Percentiles rank a stretch among this genome's conserved stretches.
Conservation (phyloP, 2,797 vertebrate genomes). For the Pelobates cultripes region DNA sequence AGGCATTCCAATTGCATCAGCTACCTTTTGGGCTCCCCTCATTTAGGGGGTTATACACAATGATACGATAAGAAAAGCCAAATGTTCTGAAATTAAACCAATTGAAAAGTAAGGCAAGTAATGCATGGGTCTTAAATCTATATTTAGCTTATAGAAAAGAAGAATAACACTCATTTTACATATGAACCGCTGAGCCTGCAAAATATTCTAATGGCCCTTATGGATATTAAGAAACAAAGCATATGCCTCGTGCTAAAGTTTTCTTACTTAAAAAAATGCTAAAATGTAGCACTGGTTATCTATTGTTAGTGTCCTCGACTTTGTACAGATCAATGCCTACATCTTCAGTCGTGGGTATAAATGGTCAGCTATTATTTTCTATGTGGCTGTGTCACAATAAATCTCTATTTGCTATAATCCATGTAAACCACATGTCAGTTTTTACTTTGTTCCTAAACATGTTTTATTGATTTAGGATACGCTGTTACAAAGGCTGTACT, state of each 20-base stretch:
- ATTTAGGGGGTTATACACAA: too few species aligned
- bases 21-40: too few species aligned
- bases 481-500: conserved; percentile 70
- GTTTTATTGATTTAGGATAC: conserved; percentile 73
- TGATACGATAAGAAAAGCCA: too few species aligned
- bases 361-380: conserved; percentile 52
- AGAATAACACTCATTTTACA: conserved; percentile 72
- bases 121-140: not conserved
- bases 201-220: conserved; percentile 71
- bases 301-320: conserved; percentile 71
- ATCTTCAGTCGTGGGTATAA: conserved; percentile 41
- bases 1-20: too few species aligned
- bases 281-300: conserved; percentile 62
- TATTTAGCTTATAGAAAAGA: conserved; percentile 57
- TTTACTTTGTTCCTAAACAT: conserved; percentile 67
- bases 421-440: conserved; percentile 63
- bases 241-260: conserved; percentile 75
- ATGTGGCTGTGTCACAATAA: conserved; percentile 47
- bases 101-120: not conserved
- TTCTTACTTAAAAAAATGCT: conserved; percentile 73
- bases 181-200: conserved; percentile 72
- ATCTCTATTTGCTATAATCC: conserved; percentile 67
- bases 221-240: conserved; percentile 76
- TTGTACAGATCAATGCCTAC: conserved; percentile 66
- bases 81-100: too few species aligned